Conservation (phyloP, 2,797 vertebrate genomes). For the Prunella strophiata region DNA sequence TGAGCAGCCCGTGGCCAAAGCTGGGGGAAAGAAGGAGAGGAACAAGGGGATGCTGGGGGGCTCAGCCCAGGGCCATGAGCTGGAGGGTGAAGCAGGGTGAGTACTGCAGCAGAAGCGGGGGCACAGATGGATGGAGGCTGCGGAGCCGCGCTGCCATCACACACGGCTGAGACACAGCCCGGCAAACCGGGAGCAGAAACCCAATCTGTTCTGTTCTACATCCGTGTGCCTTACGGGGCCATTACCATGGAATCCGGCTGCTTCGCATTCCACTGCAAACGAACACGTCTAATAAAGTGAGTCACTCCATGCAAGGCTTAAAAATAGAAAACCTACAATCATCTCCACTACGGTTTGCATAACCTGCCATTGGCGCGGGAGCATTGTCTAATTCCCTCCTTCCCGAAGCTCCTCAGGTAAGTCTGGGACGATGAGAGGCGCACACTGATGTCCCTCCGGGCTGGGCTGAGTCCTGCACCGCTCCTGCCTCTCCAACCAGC, state of each 20-base stretch:
- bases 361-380: not conserved
- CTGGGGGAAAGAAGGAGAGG: not conserved
- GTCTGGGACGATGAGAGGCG: not conserved
- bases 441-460: not conserved
- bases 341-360: not conserved
- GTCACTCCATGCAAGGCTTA: constrained; percentile 22
- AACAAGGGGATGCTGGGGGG: not conserved
- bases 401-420: not conserved
- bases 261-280: constrained; percentile 17
- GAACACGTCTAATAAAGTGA: constrained; percentile 55
- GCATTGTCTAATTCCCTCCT: not conserved
- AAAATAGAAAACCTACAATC: constrained; percentile 46
- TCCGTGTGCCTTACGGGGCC: constrained; percentile 10
- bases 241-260: constrained; percentile 62
- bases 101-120: not conserved
- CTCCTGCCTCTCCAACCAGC: not conserved
- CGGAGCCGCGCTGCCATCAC: constrained; percentile 23
- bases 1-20: not conserved
- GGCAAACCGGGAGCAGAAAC: constrained; percentile 2
- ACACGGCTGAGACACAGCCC: not conserved
- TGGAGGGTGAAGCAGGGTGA: not conserved
- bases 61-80: rapidly evolving
- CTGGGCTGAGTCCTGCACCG: rapidly evolving
- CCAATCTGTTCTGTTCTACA: constrained; percentile 22
- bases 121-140: constrained; percentile 27